A percentile compares a stretch with the other conserved stretches of the same genome.
phyloP scores from a whole-genome alignment of 2,113 vertebrate species.

The Candoia aspera region DNA sequence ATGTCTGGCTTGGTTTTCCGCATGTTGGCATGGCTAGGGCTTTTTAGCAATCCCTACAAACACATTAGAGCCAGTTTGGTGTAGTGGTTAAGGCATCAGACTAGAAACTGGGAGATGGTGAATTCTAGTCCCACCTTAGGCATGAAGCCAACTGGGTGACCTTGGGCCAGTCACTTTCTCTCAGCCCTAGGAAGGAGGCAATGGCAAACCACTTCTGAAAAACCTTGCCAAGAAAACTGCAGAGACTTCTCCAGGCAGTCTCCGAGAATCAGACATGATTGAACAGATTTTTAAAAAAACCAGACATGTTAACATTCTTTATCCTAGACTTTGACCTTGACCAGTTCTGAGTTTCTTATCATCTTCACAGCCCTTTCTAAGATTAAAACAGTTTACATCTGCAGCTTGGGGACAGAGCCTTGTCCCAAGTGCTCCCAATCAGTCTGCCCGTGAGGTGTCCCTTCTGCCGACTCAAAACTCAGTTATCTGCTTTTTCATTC shows the following conservation, averaged over 20 bases:
- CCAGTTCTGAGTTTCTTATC: not conserved
- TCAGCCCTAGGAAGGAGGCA: too few relatives aligned
- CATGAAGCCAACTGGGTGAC: too few relatives aligned
- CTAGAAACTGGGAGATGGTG: too few relatives aligned
- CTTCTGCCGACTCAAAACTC: not conserved
- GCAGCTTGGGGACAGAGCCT: not conserved
- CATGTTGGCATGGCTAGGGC: not conserved
- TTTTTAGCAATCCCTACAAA: not conserved
- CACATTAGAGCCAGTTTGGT: not conserved
- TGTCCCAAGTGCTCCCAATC: not conserved
- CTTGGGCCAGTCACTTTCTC: too few relatives aligned
- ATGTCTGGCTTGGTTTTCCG: not conserved
- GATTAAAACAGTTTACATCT: not conserved
- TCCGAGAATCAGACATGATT: too few relatives aligned
- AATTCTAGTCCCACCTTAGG: too few relatives aligned
- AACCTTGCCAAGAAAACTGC: too few relatives aligned
- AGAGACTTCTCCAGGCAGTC: too few relatives aligned
- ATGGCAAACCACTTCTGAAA: too few relatives aligned
- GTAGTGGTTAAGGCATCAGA: too few relatives aligned
- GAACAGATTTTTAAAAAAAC: too few relatives aligned
- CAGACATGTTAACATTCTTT: not conserved
- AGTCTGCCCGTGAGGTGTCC: not conserved
- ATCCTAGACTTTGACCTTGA: not conserved
- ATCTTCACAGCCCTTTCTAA: not conserved
- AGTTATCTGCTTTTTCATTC: not conserved